Evolutionary conservation across 2,113 vertebrate genomes (phyloP).

Genomic region (Tenrec ecaudatus): DNA sequence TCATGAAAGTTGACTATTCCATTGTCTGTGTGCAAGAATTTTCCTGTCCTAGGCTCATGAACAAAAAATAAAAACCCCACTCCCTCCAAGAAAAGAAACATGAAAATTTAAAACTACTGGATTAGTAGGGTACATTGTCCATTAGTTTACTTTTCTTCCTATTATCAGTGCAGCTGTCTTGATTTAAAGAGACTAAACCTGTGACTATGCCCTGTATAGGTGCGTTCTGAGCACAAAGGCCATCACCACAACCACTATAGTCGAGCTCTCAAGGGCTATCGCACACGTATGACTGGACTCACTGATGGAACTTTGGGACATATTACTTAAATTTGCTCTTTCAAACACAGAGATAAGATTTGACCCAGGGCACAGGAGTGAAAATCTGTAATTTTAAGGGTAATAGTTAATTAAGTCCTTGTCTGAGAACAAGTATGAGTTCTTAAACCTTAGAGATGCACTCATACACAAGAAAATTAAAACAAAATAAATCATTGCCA

Average conservation of each 20-base stretch:
- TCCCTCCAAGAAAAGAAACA: too few relatives aligned
- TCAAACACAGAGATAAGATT: neutral
- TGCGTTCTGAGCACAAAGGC: too few relatives aligned
- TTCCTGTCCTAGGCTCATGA: too few relatives aligned
- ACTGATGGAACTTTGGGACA: neutral
- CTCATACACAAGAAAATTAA: neutral
- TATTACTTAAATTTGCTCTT: neutral
- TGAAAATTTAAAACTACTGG: too few relatives aligned
- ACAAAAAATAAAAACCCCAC: too few relatives aligned
- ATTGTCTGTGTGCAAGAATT: too few relatives aligned
- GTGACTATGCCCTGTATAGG: neutral
- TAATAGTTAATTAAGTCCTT: neutral
- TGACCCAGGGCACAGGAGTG: neutral
- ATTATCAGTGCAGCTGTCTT: neutral
- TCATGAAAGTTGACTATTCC: too few relatives aligned
- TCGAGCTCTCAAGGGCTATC: neutral
- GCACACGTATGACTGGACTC: neutral
- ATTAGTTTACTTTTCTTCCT: slow-evolving; percentile 41
- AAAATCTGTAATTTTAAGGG: neutral
- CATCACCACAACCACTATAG: too few relatives aligned
- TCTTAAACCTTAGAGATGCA: neutral
- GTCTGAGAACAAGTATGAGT: neutral
- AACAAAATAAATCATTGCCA: too few relatives aligned
- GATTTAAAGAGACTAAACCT: slow-evolving; percentile 5
- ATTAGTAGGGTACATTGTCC: neutral